Percentiles rank a stretch among this genome's conserved stretches.
Conservation (phyloP, 2,113 vertebrate genomes). For the Chaenogobius annularis region DNA sequence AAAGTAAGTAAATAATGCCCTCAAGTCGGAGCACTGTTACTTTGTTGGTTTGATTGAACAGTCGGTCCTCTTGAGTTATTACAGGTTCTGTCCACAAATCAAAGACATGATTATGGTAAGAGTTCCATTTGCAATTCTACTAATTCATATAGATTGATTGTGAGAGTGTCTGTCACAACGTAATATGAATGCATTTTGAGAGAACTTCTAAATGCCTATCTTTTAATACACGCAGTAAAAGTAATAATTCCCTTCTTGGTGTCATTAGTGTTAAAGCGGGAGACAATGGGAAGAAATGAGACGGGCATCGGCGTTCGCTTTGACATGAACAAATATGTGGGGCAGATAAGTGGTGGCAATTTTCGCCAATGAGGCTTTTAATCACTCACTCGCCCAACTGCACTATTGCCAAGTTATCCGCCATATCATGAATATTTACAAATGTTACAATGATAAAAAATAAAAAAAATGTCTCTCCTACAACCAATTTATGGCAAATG, state of each 20-base stretch:
- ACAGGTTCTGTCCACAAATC: too few species aligned
- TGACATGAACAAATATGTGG: not conserved
- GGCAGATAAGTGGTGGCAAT: not conserved
- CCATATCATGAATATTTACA: not conserved
- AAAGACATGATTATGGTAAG: too few species aligned
- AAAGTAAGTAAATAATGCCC: too few species aligned
- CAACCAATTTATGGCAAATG: not conserved
- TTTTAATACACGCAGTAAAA: not conserved
- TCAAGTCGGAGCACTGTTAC: too few species aligned
- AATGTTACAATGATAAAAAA: not conserved
- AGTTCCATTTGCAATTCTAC: too few species aligned
- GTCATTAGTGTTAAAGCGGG: not conserved
- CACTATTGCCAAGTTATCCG: not conserved
- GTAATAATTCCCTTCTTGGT: not conserved
- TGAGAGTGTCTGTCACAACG: too few species aligned
- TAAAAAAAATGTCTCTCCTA: not conserved
- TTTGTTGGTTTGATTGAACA: too few species aligned
- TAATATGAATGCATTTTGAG: not conserved
- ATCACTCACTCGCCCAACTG: not conserved
- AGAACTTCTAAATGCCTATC: not conserved
- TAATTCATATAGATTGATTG: too few species aligned
- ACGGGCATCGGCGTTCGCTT: not conserved
- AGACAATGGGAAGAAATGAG: not conserved
- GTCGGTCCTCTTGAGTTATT: too few species aligned
- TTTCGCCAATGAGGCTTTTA: not conserved